Conservation (phyloP, 23 tunicate genomes). For the Styela plicata region DNA sequence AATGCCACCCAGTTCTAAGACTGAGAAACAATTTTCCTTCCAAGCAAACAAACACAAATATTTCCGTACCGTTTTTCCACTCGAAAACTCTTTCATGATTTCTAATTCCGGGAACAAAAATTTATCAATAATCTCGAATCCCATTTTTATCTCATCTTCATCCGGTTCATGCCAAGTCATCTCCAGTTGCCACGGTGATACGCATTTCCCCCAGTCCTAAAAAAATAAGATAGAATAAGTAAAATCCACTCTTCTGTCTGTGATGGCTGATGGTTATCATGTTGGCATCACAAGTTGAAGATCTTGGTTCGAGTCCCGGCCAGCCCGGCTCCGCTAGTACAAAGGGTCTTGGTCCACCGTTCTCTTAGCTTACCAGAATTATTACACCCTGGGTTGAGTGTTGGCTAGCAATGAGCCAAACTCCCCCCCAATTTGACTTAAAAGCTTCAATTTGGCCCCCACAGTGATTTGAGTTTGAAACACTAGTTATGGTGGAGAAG, state of each 20-base stretch:
- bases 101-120: constrained; percentile 51
- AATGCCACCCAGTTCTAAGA: too few relatives aligned
- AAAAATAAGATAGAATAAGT: constrained; percentile 21
- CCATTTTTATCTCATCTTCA: constrained; percentile 53
- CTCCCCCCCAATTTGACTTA: too few relatives aligned
- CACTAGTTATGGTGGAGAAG: too few relatives aligned
- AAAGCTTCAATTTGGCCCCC: too few relatives aligned
- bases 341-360: too few relatives aligned
- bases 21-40: too few relatives aligned
- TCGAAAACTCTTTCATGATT: constrained; percentile 24
- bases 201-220: constrained; percentile 82
- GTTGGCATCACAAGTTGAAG: too few relatives aligned
- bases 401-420: too few relatives aligned
- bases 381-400: too few relatives aligned
- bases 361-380: too few relatives aligned
- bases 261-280: not conserved
- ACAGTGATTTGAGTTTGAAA: too few relatives aligned
- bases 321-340: not conserved
- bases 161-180: constrained; percentile 77
- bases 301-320: not conserved
- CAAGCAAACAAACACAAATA: too few relatives aligned
- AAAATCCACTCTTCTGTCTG: not conserved
- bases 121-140: constrained; percentile 41
- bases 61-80: constrained; percentile 6
- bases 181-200: constrained; percentile 42